Evolutionary conservation across 1,140 invertebrate species (phyloP), one percentile per base, ranked within the genome.

Genomic region (Bombus polaris): DNA sequence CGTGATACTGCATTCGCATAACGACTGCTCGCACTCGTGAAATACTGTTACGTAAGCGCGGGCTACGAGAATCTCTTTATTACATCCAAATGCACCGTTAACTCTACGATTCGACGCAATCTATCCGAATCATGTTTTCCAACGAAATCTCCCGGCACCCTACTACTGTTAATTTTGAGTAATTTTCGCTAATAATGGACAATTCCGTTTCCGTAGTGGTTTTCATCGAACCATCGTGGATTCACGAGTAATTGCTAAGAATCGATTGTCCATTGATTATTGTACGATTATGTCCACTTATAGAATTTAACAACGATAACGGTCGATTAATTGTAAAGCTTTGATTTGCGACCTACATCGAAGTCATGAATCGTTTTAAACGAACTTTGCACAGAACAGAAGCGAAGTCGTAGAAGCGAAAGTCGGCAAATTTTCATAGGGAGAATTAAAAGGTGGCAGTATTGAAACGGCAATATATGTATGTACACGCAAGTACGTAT

Each of bases 1-100:
- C 22, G 32, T 9, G 28, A n/a, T 42, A 15, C 9, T 18, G 22
- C 44, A 8, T 32, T 42, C 47, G 18, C 47, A 53, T 22, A 22
- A 53, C 47, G 25, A 42, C 76, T 35, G 35, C 53, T 28, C 57
- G 57, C 47, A 42, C 22, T 39, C 76, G 68, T 47, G 15, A 28
- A 73, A 73, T 37, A 62, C 9, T 53, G 68, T 87, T 87, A 83
- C 81, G 66, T 87, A 87, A 87, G 42, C 66, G 37, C 12, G 47
- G 39, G 57, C 71, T 74, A 59, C 42, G 25, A 65, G 42, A 37
- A 76, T 81, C 57, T 47, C 53, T 10, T 47, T 22, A 18, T 47
- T 25, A 71, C 35, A 15, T 75, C 9, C n/a, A 68, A 25, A 39
- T 18, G 35, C n/a, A 25, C 18, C 47, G 68, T 44, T 47, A 32